These are phyloP conservation scores for Sarcophaga carnaria DNA, from an alignment of 2,888 invertebrate species.

Conservation along the genomic window DNA sequence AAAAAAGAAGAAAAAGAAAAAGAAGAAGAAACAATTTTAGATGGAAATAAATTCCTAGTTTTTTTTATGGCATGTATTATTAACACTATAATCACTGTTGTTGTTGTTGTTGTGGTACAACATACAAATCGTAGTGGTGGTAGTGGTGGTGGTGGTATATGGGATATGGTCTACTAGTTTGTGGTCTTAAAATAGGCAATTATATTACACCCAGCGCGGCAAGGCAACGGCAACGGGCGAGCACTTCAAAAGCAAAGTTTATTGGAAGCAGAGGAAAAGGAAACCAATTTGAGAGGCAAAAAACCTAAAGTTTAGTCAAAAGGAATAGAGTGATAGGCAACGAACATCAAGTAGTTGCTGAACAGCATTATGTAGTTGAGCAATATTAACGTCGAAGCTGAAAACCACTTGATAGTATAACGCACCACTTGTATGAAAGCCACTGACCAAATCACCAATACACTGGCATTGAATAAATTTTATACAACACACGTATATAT, in stretches of 20 bases:
- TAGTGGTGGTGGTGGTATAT: too few relatives aligned
- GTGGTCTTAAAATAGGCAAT: constrained; percentile 51
- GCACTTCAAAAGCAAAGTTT: constrained; percentile 5
- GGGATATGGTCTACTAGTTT: background rate
- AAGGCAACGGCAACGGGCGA: background rate
- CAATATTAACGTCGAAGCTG: constrained; percentile 40
- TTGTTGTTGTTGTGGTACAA: background rate
- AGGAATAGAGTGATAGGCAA: background rate
- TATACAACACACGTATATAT: background rate
- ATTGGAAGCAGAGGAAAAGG: constrained; percentile 1
- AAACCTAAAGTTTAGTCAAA: background rate
- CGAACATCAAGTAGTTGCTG: background rate
- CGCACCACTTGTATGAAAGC: constrained; percentile 29
- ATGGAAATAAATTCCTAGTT: constrained; percentile 3
- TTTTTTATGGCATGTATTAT: background rate
- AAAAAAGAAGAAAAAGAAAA: background rate
- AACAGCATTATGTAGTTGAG: background rate
- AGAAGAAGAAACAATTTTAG: constrained; percentile 3
- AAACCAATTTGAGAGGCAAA: background rate
- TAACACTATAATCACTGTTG: background rate
- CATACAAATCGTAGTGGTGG: background rate
- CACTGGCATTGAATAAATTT: background rate
- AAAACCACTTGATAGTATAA: constrained; percentile 45
- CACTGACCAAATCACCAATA: background rate
- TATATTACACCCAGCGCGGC: constrained; percentile 42